These are phyloP conservation scores for Ailurus styani DNA, from an alignment of 2,113 vertebrate species.

Conservation along the genomic window DNA sequence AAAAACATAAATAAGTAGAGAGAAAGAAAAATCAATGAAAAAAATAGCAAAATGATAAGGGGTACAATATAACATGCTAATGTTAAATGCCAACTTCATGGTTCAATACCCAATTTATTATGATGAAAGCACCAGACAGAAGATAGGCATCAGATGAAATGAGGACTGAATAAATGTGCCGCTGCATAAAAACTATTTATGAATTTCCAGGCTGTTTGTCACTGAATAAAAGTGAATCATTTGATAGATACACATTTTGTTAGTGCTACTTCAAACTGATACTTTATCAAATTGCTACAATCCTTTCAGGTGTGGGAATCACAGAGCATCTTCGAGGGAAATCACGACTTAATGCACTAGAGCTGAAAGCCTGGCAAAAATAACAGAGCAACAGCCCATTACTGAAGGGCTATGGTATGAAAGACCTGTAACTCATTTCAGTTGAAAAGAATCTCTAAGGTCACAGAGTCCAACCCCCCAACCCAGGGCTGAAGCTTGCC, in stretches of 20 bases:
- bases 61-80: not conserved
- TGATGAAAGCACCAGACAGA: constrained; percentile 30
- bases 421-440: not conserved
- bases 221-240: constrained; percentile 38
- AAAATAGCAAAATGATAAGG: constrained; percentile 50
- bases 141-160: constrained; percentile 54
- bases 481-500: not conserved
- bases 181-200: not conserved
- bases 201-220: constrained; percentile 33
- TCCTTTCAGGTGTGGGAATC: constrained; percentile 29
- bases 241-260: constrained; percentile 52
- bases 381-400: not conserved
- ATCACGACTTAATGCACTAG: not conserved
- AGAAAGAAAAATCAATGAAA: constrained; percentile 50
- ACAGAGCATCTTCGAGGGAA: not conserved
- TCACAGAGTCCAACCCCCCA: not conserved
- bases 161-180: not conserved
- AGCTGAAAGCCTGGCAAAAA: constrained; percentile 2
- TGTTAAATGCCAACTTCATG: constrained; percentile 59
- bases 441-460: not conserved
- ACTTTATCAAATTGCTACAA: constrained; percentile 42
- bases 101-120: constrained; percentile 41
- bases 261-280: constrained; percentile 50
- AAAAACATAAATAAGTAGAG: constrained; percentile 31
- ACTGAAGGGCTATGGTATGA: not conserved